Percentiles rank a stretch among this genome's conserved stretches.
Conservation (phyloP, 2,797 vertebrate genomes). For the Loris lydekkerianus region DNA sequence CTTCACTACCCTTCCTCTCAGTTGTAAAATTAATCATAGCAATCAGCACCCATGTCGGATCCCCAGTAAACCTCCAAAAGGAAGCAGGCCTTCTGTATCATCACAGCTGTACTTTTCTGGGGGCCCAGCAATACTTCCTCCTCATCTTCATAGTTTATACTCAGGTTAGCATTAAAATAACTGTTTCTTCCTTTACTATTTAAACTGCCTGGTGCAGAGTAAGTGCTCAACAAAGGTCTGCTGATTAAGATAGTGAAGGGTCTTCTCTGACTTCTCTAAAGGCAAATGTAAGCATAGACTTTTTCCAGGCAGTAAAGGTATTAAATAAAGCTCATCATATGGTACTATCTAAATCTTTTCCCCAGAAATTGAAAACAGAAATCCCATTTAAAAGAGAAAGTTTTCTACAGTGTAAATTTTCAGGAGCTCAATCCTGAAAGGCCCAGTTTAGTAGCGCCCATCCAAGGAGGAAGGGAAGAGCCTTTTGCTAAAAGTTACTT, state of each 20-base stretch:
- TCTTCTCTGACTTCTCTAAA: constrained; percentile 70
- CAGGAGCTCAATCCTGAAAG: constrained; percentile 51
- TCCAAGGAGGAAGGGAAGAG: constrained; percentile 43
- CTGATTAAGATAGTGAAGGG: constrained; percentile 53
- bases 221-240: constrained; percentile 38
- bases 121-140: background rate
- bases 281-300: background rate
- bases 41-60: background rate
- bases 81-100: constrained; percentile 39
- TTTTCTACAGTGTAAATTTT: constrained; percentile 42
- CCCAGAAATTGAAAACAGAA: background rate
- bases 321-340: background rate
- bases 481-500: constrained; percentile 18
- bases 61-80: constrained; percentile 50
- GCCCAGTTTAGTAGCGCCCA: constrained; percentile 27
- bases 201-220: constrained; percentile 36
- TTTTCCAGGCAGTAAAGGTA: constrained; percentile 67
- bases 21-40: constrained; percentile 25
- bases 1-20: constrained; percentile 47
- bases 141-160: constrained; percentile 22
- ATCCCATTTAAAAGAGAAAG: constrained; percentile 57
- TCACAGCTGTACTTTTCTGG: background rate
- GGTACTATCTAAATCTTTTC: background rate
- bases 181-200: constrained; percentile 60
- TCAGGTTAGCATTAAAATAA: constrained; percentile 52